Base-by-base conservation (phyloP, 2,797 vertebrate species). In the Alauda arvensis region DNA sequence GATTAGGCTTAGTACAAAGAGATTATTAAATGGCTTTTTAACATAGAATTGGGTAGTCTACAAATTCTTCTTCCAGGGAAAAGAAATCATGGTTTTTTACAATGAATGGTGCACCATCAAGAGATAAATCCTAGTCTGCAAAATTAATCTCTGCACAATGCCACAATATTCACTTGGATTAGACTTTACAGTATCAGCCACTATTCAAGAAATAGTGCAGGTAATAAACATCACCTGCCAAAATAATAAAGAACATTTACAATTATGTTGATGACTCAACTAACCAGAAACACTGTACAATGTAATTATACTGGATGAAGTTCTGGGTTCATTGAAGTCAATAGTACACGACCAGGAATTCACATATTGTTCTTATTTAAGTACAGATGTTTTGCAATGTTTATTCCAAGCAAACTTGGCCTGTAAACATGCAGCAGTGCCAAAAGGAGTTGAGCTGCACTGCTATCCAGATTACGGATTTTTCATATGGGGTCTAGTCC, bases 321-420 rank as follows among this genome's bases (percentile, higher is more conserved):
- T 43, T 63, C 51, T 68, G 40, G 43, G 59, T 74, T 87, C 55
- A 48, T 29, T 56, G 48, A 85, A 92, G 56, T 87, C 89, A 91
- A 74, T 3, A 74, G 83, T 57, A 87, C 87, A 89, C 3, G 48
- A 83, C 51, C 55, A 93, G 55, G 48, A 82, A 84, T 88, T 91
- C 91, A 94, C 92, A 94, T 95, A 77, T 77, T 94, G 91, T 94
- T 94, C 92, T 93, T 89, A 84, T 94, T 94, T 94, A 79, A 91
- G 42, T 62, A 78, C 57, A 80, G 80, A 71, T 94, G 82, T 94
- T 93, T 88, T 95, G 85, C 65, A 92, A 77, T 49, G 45, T 76
- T 84, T 87, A 79, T 87, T 87, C 85, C 83, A 89, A 85, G 55
- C 49, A 85, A 89, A 94, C 75, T 92, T 92, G 94, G 91, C 89